Base-by-base conservation (phyloP, 2,888 invertebrate species). In the Stomorhina lunata region DNA sequence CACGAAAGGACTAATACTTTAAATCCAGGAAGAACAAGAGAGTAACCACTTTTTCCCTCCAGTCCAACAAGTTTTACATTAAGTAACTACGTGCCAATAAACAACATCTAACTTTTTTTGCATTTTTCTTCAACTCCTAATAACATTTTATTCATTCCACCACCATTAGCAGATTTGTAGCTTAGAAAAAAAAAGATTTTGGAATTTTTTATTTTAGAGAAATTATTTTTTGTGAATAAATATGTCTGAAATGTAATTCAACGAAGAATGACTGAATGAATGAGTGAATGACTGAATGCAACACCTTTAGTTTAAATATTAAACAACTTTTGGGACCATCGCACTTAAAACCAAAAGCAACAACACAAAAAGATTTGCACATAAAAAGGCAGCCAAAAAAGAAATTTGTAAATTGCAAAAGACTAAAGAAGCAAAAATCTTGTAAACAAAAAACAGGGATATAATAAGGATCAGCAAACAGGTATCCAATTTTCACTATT, bases 61-160 rank as follows among this genome's bases (percentile, higher is more conserved):
- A 22, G 45, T 48, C 15, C 53, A 50, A 73, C 59, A 61, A 59
- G 65, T 69, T 80, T 50, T 22, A 34, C 25, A n/a, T 69, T 53
- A 75, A 79, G 65, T 59, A 61, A 75, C 34, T 75, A 82, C 81
- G 78, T 79, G 82, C 75, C 75, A 79, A 75, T 75, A 82, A 66
- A 57, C 69, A 73, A 40, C 20, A 34, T 45, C 20, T 10, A 32
- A 17, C 17, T 61, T 37, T 15, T 9, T 15, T 32, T 22, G 61
- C 17, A 4, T n/a, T 65, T 32, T 43, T 25, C 12, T 9, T 29
- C 45, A n/a, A n/a, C n/a, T n/a, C n/a, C n/a, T n/a, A n/a, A n/a
- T n/a, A n/a, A n/a, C n/a, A n/a, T 57, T 15, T 66, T 25, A 10
- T 3, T 29, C 0, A 15, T 5, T 10, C 10, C 7, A 4, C 27